Conservation (phyloP, 2,797 vertebrate genomes). For the Xenops minutus region DNA sequence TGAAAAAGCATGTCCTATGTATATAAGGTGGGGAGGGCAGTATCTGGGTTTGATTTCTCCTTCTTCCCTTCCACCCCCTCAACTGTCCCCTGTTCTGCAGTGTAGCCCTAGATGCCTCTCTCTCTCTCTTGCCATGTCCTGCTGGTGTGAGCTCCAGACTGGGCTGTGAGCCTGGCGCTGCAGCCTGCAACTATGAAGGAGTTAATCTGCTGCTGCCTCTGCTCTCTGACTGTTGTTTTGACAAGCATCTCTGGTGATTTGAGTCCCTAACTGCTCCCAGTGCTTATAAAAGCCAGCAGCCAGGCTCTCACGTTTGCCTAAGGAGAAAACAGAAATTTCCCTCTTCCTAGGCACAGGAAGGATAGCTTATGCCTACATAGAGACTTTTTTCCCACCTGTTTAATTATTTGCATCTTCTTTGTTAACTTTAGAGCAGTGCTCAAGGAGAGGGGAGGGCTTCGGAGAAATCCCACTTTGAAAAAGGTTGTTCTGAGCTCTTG, state of each 20-base stretch:
- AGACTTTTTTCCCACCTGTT: not conserved
- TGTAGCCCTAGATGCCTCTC: not conserved
- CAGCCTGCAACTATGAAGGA: not conserved
- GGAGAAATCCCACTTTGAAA: not conserved
- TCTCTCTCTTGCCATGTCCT: not conserved
- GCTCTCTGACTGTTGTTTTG: slow-evolving; percentile 43
- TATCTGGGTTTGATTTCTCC: not conserved
- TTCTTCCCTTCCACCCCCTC: not conserved
- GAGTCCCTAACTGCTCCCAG: slow-evolving; percentile 52
- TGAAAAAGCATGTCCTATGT: not conserved
- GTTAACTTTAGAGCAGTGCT: not conserved
- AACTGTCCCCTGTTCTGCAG: not conserved
- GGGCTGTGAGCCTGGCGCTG: not conserved
- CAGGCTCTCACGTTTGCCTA: slow-evolving; percentile 42
- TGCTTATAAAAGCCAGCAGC: slow-evolving; percentile 45
- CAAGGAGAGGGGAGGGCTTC: not conserved
- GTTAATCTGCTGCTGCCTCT: slow-evolving; percentile 35
- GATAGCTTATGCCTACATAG: not conserved
- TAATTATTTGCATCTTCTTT: not conserved
- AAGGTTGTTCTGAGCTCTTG: not conserved
- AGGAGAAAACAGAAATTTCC: slow-evolving; percentile 32
- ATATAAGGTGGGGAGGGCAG: fast-evolving
- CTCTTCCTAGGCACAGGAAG: not conserved
- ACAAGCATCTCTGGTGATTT: slow-evolving; percentile 52
- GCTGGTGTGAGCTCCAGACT: not conserved